A percentile compares a stretch with the other conserved stretches of the same genome.
Evolutionary conservation across 2,113 vertebrate genomes (phyloP).

Genomic region (Atherinomorus stipes): DNA sequence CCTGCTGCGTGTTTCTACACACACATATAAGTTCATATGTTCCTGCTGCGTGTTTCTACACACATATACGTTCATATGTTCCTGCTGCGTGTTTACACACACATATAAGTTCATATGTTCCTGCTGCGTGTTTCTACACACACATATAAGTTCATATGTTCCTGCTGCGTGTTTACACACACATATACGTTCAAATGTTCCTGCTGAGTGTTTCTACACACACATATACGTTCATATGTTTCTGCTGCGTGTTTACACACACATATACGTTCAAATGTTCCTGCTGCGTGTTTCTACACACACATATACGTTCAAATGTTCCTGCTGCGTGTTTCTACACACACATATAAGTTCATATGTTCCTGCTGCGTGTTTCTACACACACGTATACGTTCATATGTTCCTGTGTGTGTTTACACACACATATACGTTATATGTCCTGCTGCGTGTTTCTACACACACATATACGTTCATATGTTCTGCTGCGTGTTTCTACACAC

Average conservation of each 20-base stretch:
- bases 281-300: neutral
- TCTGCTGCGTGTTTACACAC: neutral
- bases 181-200: neutral
- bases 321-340: neutral
- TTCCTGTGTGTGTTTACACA: neutral
- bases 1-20: neutral
- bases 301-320: neutral
- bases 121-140: neutral
- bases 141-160: neutral
- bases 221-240: neutral
- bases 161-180: neutral
- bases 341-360: neutral
- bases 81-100: neutral
- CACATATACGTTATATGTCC: too few relatives aligned
- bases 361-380: neutral
- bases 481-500: neutral
- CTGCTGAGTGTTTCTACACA: neutral
- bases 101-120: neutral
- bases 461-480: neutral
- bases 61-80: neutral
- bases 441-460: neutral
- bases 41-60: neutral
- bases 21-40: neutral
- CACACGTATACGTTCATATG: neutral
- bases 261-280: neutral